These are phyloP conservation scores for Torymus texanus DNA, from an alignment of 2,888 invertebrate genomes.

Conservation along the genomic window DNA sequence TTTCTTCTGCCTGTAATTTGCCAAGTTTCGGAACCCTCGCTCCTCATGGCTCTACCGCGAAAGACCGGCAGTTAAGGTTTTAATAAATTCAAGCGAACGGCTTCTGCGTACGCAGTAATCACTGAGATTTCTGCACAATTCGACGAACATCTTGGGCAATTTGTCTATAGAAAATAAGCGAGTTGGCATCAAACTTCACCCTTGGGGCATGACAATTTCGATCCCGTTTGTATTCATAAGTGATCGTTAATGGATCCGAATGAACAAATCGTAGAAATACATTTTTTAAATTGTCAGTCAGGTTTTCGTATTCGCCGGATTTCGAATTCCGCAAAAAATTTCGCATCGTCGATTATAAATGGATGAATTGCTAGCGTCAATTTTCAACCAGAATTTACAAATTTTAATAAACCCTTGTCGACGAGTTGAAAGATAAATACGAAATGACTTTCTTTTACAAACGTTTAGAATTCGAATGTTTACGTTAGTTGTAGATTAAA, in stretches of 20 bases:
- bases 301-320: no score
- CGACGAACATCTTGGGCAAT: constrained; percentile 72
- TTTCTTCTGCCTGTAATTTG: constrained; percentile 60
- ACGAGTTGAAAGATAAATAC: no score
- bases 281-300: background rate
- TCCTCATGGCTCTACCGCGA: constrained; percentile 55
- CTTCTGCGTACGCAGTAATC: constrained; percentile 70
- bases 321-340: no score
- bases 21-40: constrained; percentile 44
- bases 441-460: no score
- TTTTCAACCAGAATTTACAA: no score
- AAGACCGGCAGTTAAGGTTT: constrained; percentile 56
- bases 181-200: constrained; percentile 50
- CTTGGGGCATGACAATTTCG: constrained; percentile 50
- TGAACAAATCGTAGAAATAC: constrained; percentile 32
- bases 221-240: constrained; percentile 25
- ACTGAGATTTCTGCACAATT: constrained; percentile 71
- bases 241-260: constrained; percentile 25
- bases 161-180: constrained; percentile 71
- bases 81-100: constrained; percentile 56
- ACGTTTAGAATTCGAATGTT: no score
- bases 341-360: no score
- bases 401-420: no score
- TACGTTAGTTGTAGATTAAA: no score
- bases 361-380: no score